Evolutionary conservation across 2,113 vertebrate genomes (phyloP), one percentile per base, ranked within the genome.

Genomic region (Pelmatolapia mariae): DNA sequence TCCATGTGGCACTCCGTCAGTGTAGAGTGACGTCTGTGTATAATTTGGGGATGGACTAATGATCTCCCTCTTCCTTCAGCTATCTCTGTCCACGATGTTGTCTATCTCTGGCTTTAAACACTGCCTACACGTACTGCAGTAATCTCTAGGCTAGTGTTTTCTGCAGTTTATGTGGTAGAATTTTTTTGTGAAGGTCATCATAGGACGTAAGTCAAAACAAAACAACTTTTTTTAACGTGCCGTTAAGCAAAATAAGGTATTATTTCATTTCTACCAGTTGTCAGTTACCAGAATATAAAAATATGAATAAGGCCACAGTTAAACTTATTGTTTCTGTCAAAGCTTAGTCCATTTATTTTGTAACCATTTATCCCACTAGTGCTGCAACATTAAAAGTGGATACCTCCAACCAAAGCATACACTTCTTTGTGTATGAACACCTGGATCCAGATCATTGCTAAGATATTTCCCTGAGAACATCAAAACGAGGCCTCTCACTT

Each of bases 11-110:
- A 83, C 81, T 78, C 63, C 47, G 26, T 78, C 87, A 87, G 52
- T 81, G 71, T 16, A 86, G 43, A 63, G 16, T 86, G 73, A 91
- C 50, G 87, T 45, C 81, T 82, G 82, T 79, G 33, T 94, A 50
- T 94, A 92, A 95, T 93, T 93, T 87, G 50, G 63, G 52, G 78
- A 80, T 29, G 71, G 29, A 89, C 79, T 87, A 91, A 92, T 88
- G 68, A 84, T 89, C 66, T 83, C 50, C 24, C 33, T 91, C 79
- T 84, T 84, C 52, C 59, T 82, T 84, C 6, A 31, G 78, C 26
- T 81, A 50, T 81, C 8, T 59, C 9, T 45, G 15, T 31, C 26
- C 73, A 31, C 4, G 26, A 50, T 31, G 73, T 52, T 12, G 45
- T 78, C 73, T 33, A 19, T n/a, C 73, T 52, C 45, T 50, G 73